Evolutionary conservation across 1,140 invertebrate genomes (phyloP).

Genomic region (Brachionus plicatilis): DNA sequence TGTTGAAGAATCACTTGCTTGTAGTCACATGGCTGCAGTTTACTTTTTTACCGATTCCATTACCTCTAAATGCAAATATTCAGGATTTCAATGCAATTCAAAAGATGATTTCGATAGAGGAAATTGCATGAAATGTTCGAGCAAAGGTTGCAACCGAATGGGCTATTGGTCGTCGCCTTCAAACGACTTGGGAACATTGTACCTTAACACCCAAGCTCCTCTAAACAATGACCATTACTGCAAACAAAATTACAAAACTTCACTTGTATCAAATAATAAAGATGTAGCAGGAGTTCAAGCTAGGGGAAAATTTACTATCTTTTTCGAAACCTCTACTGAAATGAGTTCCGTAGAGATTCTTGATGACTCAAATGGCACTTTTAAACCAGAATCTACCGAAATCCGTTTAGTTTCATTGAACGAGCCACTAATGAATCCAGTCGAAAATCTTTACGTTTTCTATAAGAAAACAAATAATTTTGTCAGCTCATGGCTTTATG

Average conservation of each 20-base stretch:
- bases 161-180: constrained; percentile 7
- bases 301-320: constrained; percentile 3
- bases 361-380: background rate
- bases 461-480: constrained; percentile 27
- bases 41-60: constrained; percentile 33
- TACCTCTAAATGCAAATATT: background rate
- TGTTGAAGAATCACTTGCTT: constrained; percentile 21
- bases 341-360: background rate
- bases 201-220: constrained; percentile 23
- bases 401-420: constrained; percentile 15
- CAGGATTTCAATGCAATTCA: background rate
- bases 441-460: background rate
- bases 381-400: constrained; percentile 36
- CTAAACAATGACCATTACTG: background rate
- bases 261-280: constrained; percentile 28
- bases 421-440: background rate
- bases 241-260: background rate
- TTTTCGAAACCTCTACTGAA: constrained; percentile 4
- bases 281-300: background rate
- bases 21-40: constrained; percentile 30
- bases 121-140: background rate
- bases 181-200: constrained; percentile 28
- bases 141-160: constrained; percentile 36
- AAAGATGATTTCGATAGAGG: constrained; percentile 29
- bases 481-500: constrained; percentile 4